These are phyloP conservation scores for Actinemys pallida DNA, from an alignment of 2,113 vertebrate genomes.

Conservation along the genomic window DNA sequence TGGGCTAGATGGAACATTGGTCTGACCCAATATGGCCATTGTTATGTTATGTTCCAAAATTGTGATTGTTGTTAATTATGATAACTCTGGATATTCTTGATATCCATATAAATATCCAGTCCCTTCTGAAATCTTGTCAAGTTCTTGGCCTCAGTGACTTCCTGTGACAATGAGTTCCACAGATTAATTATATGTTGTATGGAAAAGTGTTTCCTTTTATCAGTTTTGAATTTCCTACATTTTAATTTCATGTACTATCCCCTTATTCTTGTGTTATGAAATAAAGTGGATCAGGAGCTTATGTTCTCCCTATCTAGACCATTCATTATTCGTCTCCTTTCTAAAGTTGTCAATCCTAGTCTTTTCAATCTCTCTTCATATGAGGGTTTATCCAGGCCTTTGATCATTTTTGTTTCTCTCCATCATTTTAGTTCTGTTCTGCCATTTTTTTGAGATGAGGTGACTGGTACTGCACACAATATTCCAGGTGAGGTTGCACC, in stretches of 20 bases:
- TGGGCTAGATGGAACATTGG: neutral
- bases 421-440: neutral
- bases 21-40: neutral
- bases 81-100: neutral
- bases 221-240: neutral
- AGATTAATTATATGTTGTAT: neutral
- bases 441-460: neutral
- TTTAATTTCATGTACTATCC: neutral
- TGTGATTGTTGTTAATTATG: neutral
- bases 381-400: neutral
- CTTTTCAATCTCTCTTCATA: neutral
- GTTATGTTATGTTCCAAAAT: neutral
- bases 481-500: neutral
- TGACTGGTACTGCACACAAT: neutral
- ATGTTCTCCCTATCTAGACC: neutral
- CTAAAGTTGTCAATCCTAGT: neutral
- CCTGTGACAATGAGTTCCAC: neutral
- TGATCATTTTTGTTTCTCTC: neutral
- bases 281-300: neutral
- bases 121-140: neutral
- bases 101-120: neutral
- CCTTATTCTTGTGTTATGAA: neutral
- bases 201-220: neutral
- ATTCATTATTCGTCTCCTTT: neutral
- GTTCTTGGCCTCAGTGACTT: neutral